Conservation (phyloP, 2,888 invertebrate genomes). For the Seladonia tumulorum region DNA sequence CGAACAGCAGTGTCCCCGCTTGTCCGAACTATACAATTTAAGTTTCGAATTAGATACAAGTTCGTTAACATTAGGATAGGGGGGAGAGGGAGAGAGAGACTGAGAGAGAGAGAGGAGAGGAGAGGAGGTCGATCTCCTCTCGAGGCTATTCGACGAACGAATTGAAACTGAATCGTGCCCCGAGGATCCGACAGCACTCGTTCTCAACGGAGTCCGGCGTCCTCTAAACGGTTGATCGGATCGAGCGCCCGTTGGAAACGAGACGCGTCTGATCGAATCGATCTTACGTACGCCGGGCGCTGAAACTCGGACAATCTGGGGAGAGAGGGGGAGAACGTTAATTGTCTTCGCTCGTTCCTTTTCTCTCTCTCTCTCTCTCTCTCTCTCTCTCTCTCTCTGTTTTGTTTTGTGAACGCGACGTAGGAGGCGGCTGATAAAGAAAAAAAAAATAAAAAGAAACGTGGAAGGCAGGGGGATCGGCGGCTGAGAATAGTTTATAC, state of each 20-base stretch:
- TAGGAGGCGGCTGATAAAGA: constrained; percentile 36
- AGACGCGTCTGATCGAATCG: constrained; percentile 46
- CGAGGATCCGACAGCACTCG: constrained; percentile 7
- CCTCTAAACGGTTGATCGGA: neutral
- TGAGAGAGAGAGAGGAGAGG: too few species aligned
- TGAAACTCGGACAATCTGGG: constrained; percentile 40
- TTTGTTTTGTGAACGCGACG: constrained; percentile 23
- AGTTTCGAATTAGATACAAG: constrained; percentile 63
- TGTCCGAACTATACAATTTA: constrained; percentile 57
- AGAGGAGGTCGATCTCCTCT: constrained; percentile 50
- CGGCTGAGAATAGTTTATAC: constrained; percentile 63
- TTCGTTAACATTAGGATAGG: constrained; percentile 36
- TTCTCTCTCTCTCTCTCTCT: neutral
- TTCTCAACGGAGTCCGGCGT: neutral
- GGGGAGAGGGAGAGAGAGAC: too few species aligned
- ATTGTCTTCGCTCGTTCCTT: constrained; percentile 64
- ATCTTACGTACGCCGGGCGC: neutral
- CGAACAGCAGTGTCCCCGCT: constrained; percentile 32
- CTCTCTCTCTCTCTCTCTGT: neutral
- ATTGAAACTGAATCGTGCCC: constrained; percentile 23
- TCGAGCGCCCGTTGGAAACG: constrained; percentile 48
- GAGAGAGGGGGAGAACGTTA: constrained; percentile 43
- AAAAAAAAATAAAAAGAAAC: constrained; percentile 18
- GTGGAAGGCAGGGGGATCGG: constrained; percentile 18
- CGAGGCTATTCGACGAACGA: constrained; percentile 26